Evolutionary conservation across 2,888 invertebrate genomes (phyloP), one percentile per base, ranked within the genome.

Genomic region (Hemicrepidius hirtus): DNA sequence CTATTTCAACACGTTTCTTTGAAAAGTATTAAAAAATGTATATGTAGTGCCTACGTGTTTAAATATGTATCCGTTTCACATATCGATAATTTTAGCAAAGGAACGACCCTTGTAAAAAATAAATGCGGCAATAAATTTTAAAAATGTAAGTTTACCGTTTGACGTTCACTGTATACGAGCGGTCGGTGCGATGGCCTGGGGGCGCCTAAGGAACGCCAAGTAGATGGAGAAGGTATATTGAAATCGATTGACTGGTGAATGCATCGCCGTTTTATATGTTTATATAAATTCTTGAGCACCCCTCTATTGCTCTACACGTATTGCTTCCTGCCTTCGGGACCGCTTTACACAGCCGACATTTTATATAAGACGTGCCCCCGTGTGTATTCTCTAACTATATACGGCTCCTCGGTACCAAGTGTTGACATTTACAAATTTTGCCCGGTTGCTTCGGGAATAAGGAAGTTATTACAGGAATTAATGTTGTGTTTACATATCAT

Each of bases 211-310:
- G 74, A 77, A 77, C 74, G 66, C 63, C 62, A 72, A 72, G 68
- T 76, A 74, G 66, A 74, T 73, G 68, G 68, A 71, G 73, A 76
- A 78, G 75, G 78, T 78, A 80, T 80, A 82, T 82, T 82, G 82
- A 80, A 82, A 82, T 82, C 82, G 82, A 82, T 82, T 82, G 81
- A 81, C 77, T 80, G 77, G 78, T 80, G 81, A 80, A 80, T 80
- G 78, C 78, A 80, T 78, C 73, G 78, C 75, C 78, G 79, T 80
- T 82, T 82, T 82, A 80, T 82, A 80, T 80, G 80, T 82, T 82
- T 82, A 82, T 81, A 81, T 82, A 81, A 75, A 76, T 75, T 76
- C 76, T 75, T 76, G 77, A 80, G 77, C 76, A 71, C 78, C 79
- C 80, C 73, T 74, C 76, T 77, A 79, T 77, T 74, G 74, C 79